Percentiles rank a stretch among this genome's conserved stretches.
Evolutionary conservation across 2,888 invertebrate genomes (phyloP).

Genomic region (Tachina fera): DNA sequence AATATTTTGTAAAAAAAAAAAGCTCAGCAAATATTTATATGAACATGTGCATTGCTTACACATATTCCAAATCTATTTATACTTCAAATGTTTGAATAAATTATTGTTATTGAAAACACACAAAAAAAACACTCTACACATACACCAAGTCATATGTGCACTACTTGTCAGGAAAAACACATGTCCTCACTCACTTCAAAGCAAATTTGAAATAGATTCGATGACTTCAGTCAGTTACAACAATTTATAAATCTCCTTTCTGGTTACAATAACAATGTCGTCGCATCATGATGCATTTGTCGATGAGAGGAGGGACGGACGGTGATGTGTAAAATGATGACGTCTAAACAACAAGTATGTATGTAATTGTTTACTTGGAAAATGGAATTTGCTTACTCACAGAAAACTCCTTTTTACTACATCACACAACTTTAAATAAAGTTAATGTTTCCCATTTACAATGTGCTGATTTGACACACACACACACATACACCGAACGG

Average conservation of each 20-base stretch:
- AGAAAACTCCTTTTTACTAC: conserved; percentile 8
- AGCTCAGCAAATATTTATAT: too few species aligned
- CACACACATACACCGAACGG: not conserved
- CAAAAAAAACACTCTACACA: conserved; percentile 13
- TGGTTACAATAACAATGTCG: not conserved
- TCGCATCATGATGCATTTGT: not conserved
- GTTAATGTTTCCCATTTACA: conserved; percentile 54
- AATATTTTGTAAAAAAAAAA: too few species aligned
- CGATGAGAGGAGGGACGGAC: not conserved
- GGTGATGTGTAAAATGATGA: conserved; percentile 4
- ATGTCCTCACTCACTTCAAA: not conserved
- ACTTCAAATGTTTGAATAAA: too few species aligned
- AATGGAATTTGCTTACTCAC: conserved; percentile 20
- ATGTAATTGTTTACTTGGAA: not conserved
- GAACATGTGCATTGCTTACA: too few species aligned
- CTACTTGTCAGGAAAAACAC: not conserved
- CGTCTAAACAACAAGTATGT: conserved; percentile 2
- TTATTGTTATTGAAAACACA: too few species aligned
- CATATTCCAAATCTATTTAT: too few species aligned
- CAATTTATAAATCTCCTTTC: conserved; percentile 15
- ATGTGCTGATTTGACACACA: not conserved
- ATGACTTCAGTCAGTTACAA: conserved; percentile 2
- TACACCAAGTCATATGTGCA: not conserved
- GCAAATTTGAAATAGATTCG: not conserved
- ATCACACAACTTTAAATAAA: conserved; percentile 49